Conservation (phyloP, 1,140 invertebrate genomes). For the Heliconius hermathena region DNA sequence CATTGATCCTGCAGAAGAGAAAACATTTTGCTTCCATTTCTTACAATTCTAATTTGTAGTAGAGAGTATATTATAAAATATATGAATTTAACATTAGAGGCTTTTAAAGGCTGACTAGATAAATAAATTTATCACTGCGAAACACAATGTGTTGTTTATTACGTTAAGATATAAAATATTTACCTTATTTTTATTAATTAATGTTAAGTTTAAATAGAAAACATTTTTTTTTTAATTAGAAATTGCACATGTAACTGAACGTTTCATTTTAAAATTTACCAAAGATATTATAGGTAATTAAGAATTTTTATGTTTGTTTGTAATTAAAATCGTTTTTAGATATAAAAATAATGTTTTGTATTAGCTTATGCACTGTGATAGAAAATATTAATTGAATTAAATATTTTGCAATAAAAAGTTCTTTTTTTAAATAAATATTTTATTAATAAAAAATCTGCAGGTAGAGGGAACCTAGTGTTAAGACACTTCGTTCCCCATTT, state of each 20-base stretch:
- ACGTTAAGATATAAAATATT: not conserved
- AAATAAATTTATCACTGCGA: not conserved
- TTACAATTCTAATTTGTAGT: not conserved
- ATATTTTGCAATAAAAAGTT: slow-evolving; percentile 16
- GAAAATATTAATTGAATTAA: slow-evolving; percentile 29
- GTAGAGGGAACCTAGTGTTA: too few relatives aligned
- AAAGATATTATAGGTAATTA: slow-evolving; percentile 31
- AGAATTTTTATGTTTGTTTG: slow-evolving; percentile 7
- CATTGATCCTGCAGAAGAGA: not conserved
- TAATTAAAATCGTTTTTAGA: slow-evolving; percentile 19
- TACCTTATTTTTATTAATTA: not conserved
- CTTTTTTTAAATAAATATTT: not conserved
- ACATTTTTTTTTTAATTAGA: too few relatives aligned
- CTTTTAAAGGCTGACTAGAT: slow-evolving; percentile 51
- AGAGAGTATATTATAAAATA: not conserved
- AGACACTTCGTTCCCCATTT: too few relatives aligned
- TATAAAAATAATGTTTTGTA: slow-evolving; percentile 26
- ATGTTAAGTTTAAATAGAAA: not conserved
- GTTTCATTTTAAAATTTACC: slow-evolving; percentile 20
- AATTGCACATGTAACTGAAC: not conserved
- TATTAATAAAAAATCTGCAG: too few relatives aligned
- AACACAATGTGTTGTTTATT: not conserved
- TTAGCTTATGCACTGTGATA: slow-evolving; percentile 39
- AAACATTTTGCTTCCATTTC: not conserved
- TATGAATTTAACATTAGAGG: slow-evolving; percentile 23